Conservation (phyloP, 2,113 vertebrate species). For the Propithecus coquereli region DNA sequence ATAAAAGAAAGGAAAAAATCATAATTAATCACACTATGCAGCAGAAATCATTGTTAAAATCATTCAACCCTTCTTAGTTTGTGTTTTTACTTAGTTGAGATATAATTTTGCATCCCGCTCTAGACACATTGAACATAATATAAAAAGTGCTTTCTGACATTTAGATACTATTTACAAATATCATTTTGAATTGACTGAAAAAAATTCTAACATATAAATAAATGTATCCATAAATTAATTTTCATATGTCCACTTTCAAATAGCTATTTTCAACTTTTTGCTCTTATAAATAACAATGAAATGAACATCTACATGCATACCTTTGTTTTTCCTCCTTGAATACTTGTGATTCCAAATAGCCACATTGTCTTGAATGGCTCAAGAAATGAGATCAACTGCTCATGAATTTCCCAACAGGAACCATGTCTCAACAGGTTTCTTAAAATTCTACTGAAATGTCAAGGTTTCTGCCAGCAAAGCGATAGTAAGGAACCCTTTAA, state of each 20-base stretch:
- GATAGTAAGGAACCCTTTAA: background rate
- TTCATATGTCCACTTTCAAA: background rate
- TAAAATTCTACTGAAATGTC: conserved; percentile 23
- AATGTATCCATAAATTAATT: background rate
- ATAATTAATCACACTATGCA: background rate
- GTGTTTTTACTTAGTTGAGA: background rate
- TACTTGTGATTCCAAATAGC: background rate
- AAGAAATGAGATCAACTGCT: background rate
- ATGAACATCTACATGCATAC: background rate
- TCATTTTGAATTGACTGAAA: background rate
- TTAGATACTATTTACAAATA: conserved; percentile 3
- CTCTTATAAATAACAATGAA: background rate
- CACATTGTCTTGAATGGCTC: background rate
- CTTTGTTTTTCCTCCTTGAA: background rate
- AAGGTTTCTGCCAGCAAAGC: background rate
- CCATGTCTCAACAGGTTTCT: background rate
- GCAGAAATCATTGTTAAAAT: background rate
- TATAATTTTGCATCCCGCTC: background rate
- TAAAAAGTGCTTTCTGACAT: background rate
- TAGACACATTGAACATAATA: background rate
- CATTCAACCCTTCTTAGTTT: background rate
- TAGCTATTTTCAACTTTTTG: background rate
- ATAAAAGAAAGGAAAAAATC: background rate
- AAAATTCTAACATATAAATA: background rate
- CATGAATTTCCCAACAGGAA: background rate